Evolutionary conservation across 2,797 vertebrate genomes (phyloP).

Genomic region (Helicolenus hilgendorfi): DNA sequence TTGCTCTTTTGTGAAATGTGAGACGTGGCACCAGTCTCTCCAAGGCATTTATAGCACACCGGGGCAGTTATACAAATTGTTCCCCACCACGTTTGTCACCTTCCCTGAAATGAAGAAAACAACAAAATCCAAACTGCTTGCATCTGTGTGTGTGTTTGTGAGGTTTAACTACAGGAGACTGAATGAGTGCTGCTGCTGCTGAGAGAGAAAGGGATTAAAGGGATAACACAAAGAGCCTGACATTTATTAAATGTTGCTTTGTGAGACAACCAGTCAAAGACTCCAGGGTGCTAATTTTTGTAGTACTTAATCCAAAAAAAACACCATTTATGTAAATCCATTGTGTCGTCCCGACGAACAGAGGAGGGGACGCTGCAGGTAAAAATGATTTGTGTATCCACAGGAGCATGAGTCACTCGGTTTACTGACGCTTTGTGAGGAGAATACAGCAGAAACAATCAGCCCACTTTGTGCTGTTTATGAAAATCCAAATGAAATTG

Average conservation of each 20-base stretch:
- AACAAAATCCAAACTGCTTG: slow-evolving; percentile 16
- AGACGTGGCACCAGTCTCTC: slow-evolving; percentile 44
- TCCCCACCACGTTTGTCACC: slow-evolving; percentile 6
- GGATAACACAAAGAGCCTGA: slow-evolving; percentile 11
- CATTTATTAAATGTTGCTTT: slow-evolving; percentile 20
- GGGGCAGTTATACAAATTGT: slow-evolving; percentile 14
- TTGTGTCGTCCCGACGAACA: background rate
- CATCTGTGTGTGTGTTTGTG: background rate
- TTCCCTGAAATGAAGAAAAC: slow-evolving; percentile 47
- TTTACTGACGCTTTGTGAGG: slow-evolving; percentile 45
- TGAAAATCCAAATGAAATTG: slow-evolving; percentile 42
- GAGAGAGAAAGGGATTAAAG: background rate
- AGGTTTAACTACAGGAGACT: background rate
- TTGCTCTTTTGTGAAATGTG: slow-evolving; percentile 63
- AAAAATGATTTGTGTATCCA: slow-evolving; percentile 26
- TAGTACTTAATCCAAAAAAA: slow-evolving; percentile 13
- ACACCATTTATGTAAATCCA: background rate
- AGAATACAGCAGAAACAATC: slow-evolving; percentile 51
- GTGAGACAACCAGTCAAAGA: slow-evolving; percentile 1
- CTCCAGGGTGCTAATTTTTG: slow-evolving; percentile 2
- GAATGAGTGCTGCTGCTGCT: background rate
- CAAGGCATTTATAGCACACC: slow-evolving; percentile 25
- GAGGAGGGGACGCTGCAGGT: background rate
- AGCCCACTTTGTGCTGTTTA: slow-evolving; percentile 32
- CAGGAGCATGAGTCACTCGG: slow-evolving; percentile 65